Evolutionary conservation across 2,797 vertebrate genomes (phyloP).

Genomic region (Gymnocypris eckloni): DNA sequence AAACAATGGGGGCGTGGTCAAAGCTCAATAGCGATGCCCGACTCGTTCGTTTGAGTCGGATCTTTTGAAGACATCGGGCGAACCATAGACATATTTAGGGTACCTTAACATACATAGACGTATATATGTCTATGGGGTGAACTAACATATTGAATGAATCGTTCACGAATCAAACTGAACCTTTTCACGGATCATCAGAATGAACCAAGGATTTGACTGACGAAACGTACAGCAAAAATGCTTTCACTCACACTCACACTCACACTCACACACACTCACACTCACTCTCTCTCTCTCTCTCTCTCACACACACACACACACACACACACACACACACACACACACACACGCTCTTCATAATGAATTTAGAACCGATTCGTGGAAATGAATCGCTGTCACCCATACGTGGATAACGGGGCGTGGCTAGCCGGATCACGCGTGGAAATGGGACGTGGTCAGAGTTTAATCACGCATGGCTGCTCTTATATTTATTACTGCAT

Average conservation of each 20-base stretch:
- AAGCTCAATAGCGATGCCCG: background rate
- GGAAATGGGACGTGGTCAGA: background rate
- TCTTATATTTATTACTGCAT: background rate
- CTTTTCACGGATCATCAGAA: background rate
- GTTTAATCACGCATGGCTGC: slow-evolving; percentile 16
- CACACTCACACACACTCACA: too few species aligned
- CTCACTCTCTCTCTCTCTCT: too few species aligned
- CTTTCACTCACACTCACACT: too few species aligned
- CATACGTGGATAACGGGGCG: background rate
- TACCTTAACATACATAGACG: too few species aligned
- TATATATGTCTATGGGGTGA: too few species aligned
- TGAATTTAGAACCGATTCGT: background rate
- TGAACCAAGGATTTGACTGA: background rate
- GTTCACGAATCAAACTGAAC: background rate
- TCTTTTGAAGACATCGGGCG: background rate
- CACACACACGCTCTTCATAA: too few species aligned
- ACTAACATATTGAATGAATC: background rate
- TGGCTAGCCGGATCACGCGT: background rate
- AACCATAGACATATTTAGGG: background rate
- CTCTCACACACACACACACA: too few species aligned
- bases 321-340: too few species aligned
- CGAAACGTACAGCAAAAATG: background rate
- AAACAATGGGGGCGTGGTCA: slow-evolving; percentile 33
- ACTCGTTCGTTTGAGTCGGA: background rate
- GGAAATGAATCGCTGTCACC: background rate